Conservation (phyloP, 2,888 invertebrate species). For the Dioctria rufipes region DNA sequence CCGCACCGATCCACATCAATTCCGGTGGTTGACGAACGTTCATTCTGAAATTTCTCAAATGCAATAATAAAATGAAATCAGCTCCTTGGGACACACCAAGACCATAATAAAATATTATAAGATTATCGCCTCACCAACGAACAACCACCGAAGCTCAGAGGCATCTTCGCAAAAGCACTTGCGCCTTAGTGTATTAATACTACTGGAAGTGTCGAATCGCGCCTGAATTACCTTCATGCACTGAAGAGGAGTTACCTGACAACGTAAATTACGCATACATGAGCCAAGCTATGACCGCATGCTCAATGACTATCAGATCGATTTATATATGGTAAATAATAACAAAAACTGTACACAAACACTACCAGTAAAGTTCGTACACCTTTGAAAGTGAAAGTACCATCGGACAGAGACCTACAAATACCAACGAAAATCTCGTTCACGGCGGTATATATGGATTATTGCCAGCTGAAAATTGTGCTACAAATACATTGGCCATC, state of each 20-base stretch:
- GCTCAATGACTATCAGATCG: slow-evolving; percentile 29
- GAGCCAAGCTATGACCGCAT: slow-evolving; percentile 42
- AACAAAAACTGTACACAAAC: slow-evolving; percentile 59
- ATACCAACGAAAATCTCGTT: slow-evolving; percentile 62
- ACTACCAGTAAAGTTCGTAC: slow-evolving; percentile 67
- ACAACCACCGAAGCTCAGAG: not conserved
- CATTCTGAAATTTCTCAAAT: slow-evolving; percentile 43
- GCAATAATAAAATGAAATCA: not conserved
- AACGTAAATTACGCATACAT: slow-evolving; percentile 44
- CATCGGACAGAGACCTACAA: slow-evolving; percentile 72
- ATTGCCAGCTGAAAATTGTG: slow-evolving; percentile 34
- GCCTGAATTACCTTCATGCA: slow-evolving; percentile 30
- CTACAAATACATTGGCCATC: slow-evolving; percentile 47
- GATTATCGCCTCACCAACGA: no score
- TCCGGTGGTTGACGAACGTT: slow-evolving; percentile 49
- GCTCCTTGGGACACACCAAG: slow-evolving; percentile 35
- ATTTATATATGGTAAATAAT: slow-evolving; percentile 55
- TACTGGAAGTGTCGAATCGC: slow-evolving; percentile 21
- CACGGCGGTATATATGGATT: not conserved
- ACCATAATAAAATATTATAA: not conserved
- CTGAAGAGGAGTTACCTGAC: slow-evolving; percentile 31
- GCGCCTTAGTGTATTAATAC: not conserved
- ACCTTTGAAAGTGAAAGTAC: slow-evolving; percentile 72
- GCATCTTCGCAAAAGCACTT: slow-evolving; percentile 7
- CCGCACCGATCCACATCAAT: slow-evolving; percentile 58